A percentile compares a stretch with the other conserved stretches of the same genome.
Evolutionary conservation across 53 echinoderm and acorn worm genomes (phyloP).

Genomic region (Crossaster papposus): DNA sequence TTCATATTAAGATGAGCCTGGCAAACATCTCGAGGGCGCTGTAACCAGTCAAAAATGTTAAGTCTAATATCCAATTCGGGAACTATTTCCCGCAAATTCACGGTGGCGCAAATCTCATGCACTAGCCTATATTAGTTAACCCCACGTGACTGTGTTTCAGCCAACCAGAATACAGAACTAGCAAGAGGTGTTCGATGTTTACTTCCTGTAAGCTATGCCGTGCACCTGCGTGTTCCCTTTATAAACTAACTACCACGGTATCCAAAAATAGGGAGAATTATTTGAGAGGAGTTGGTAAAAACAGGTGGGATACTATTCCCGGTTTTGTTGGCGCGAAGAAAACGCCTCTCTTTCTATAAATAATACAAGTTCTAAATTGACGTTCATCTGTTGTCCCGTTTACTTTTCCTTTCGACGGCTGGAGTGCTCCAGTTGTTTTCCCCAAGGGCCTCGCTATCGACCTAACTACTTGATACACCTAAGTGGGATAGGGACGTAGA

Average conservation of each 20-base stretch:
- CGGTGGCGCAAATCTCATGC: too few species aligned
- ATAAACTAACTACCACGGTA: not conserved
- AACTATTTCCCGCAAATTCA: too few species aligned
- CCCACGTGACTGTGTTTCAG: too few species aligned
- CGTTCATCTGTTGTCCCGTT: constrained; percentile 32
- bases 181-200: too few species aligned
- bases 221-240: not conserved
- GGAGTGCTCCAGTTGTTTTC: constrained; percentile 27
- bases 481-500: constrained; percentile 38
- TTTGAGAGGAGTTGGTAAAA: not conserved
- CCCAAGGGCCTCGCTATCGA: constrained; percentile 28
- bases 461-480: constrained; percentile 33
- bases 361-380: not conserved
- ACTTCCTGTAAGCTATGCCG: not conserved
- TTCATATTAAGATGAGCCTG: too few species aligned
- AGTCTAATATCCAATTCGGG: too few species aligned
- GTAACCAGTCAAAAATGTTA: too few species aligned
- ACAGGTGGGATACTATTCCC: not conserved
- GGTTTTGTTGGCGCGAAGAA: not conserved
- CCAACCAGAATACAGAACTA: too few species aligned
- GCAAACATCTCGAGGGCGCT: too few species aligned
- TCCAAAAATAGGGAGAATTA: not conserved
- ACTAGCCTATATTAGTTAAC: too few species aligned
- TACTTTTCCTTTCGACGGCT: not conserved
- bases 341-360: not conserved